phyloP scores from a whole-genome alignment of 2,888 invertebrate genomes.

The Drosophila incognita region DNA sequence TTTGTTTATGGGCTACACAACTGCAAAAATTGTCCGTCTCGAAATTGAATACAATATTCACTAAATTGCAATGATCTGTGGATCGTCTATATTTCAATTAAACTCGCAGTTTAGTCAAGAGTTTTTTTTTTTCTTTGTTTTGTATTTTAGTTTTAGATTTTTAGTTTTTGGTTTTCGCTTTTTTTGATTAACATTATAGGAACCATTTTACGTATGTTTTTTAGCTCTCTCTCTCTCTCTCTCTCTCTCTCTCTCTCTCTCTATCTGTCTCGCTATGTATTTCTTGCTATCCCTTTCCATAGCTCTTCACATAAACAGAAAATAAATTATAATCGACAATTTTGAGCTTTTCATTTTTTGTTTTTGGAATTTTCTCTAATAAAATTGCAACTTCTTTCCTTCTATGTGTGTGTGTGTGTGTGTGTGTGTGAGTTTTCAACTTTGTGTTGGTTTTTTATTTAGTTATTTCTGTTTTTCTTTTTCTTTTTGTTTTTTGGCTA shows the following conservation, averaged over 20 bases:
- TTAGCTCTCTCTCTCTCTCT: constrained; percentile 14
- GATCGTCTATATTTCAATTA: constrained; percentile 27
- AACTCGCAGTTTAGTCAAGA: constrained; percentile 35
- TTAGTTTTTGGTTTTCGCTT: constrained; percentile 33
- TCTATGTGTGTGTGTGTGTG: constrained; percentile 20
- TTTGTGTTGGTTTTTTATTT: constrained; percentile 32
- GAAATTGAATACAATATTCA: constrained; percentile 58
- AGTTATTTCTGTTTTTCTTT: constrained; percentile 47
- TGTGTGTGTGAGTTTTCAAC: constrained; percentile 45
- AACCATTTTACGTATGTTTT: constrained; percentile 85
- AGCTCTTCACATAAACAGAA: constrained; percentile 18
- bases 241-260: constrained; percentile 14
- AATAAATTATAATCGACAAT: constrained; percentile 38
- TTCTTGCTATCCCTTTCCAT: constrained; percentile 1
- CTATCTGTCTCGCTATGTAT: constrained; percentile 8
- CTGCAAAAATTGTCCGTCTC: constrained; percentile 74
- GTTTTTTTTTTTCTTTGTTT: constrained; percentile 57
- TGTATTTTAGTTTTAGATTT: constrained; percentile 35
- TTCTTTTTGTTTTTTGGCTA: constrained; percentile 71
- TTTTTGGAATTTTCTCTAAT: constrained; percentile 46
- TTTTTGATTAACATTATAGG: constrained; percentile 85
- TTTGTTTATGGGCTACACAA: constrained; percentile 58
- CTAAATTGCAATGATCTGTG: constrained; percentile 30
- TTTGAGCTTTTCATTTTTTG: constrained; percentile 41
- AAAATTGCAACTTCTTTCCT: constrained; percentile 42